Conservation (phyloP, 2,797 vertebrate species). For the Ctenosaura bakeri region DNA sequence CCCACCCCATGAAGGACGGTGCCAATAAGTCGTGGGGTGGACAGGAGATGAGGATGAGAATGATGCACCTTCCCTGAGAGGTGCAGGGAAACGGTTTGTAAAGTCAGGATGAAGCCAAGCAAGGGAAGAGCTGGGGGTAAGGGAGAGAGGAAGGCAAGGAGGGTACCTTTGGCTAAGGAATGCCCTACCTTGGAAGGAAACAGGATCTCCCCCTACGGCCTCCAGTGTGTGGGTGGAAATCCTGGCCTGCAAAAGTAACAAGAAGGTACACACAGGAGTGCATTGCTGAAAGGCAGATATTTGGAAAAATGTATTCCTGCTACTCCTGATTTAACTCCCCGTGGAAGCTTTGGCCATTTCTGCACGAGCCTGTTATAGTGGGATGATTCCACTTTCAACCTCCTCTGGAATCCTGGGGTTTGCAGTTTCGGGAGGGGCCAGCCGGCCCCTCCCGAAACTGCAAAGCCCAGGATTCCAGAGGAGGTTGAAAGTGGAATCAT, state of each 20-base stretch:
- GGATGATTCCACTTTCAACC: no score
- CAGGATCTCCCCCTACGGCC: conserved; percentile 36
- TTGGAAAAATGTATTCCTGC: conserved; percentile 14
- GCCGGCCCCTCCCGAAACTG: no score
- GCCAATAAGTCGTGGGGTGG: not conserved
- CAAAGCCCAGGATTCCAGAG: no score
- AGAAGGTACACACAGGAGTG: conserved; percentile 41
- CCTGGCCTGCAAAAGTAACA: conserved; percentile 35
- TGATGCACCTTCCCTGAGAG: not conserved
- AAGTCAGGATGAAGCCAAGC: not conserved
- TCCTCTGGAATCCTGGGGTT: no score
- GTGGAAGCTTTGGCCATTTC: no score
- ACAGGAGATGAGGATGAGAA: not conserved
- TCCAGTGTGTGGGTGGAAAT: not conserved
- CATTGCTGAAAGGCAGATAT: conserved; percentile 16
- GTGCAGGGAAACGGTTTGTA: conserved; percentile 10
- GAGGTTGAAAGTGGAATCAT: no score
- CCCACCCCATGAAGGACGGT: not conserved
- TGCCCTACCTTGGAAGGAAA: conserved; percentile 56
- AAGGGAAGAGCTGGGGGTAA: conserved; percentile 22
- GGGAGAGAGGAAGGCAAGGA: conserved; percentile 8
- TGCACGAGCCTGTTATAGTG: no score
- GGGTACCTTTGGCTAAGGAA: conserved; percentile 36
- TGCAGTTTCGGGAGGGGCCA: no score
- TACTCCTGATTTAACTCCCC: conserved; percentile 3